Evolutionary conservation across 30 jellyfish, hydroid and myxozoan genomes (phyloP).

Genomic region (Nemopilema nomurai): DNA sequence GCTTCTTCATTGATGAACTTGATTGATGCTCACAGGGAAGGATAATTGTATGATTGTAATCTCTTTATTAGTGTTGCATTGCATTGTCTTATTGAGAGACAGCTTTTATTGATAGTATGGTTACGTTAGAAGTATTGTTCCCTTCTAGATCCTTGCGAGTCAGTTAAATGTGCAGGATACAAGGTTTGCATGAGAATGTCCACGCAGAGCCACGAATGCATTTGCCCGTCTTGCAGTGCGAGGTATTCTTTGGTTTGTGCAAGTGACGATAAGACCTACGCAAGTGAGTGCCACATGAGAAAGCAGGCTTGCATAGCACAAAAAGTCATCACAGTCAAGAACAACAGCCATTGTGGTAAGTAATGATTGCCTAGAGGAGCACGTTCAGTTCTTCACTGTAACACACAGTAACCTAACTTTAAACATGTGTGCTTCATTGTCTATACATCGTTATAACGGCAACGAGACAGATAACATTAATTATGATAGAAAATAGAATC

Average conservation of each 20-base stretch:
- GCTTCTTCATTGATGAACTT: not conserved
- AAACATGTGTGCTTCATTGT: too few relatives aligned
- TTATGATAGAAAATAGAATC: too few relatives aligned
- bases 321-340: slow-evolving; percentile 1
- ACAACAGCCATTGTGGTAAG: slow-evolving; percentile 78
- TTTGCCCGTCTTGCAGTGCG: slow-evolving; percentile 76
- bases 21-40: too few relatives aligned
- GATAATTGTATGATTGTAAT: too few relatives aligned
- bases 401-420: too few relatives aligned
- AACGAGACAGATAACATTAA: too few relatives aligned
- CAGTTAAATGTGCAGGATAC: slow-evolving; percentile 43
- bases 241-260: slow-evolving; percentile 76
- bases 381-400: too few relatives aligned
- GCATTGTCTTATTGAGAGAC: too few relatives aligned
- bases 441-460: too few relatives aligned
- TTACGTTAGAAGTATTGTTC: not conserved
- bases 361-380: not conserved
- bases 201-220: slow-evolving; percentile 72
- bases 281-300: slow-evolving; percentile 81
- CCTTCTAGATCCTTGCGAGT: slow-evolving; percentile 66
- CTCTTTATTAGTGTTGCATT: too few relatives aligned
- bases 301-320: slow-evolving; percentile 54
- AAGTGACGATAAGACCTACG: slow-evolving; percentile 77
- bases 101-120: too few relatives aligned
- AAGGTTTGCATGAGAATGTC: slow-evolving; percentile 63